Evolutionary conservation across 2,797 vertebrate genomes (phyloP).

Genomic region (Pseudomugil gertrudae): DNA sequence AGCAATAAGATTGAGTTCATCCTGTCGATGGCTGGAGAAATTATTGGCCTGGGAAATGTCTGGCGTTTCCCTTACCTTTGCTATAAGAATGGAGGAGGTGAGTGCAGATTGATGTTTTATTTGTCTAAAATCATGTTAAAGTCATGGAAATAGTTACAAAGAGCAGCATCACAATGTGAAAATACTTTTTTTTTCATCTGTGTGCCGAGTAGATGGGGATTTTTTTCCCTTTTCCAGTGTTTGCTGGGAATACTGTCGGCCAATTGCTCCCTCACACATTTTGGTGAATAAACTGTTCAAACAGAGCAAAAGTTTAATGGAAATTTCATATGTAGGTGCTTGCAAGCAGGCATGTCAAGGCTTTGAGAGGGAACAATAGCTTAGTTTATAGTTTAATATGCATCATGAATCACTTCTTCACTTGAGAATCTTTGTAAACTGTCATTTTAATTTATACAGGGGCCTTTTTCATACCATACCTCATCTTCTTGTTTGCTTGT

Average conservation of each 20-base stretch:
- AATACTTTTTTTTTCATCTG: background rate
- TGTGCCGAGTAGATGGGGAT: background rate
- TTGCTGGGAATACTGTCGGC: background rate
- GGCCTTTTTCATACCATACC: constrained; percentile 98
- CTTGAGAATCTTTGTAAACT: background rate
- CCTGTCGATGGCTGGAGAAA: constrained; percentile 85
- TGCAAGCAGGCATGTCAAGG: too few species aligned
- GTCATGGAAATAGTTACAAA: background rate
- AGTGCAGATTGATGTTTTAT: constrained; percentile 31
- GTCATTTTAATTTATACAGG: constrained; percentile 74
- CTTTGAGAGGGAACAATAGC: too few species aligned
- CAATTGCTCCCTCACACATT: too few species aligned
- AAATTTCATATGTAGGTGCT: too few species aligned
- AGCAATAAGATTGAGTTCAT: constrained; percentile 85
- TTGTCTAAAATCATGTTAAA: background rate
- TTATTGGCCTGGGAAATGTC: constrained; percentile 85
- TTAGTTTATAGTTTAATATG: background rate
- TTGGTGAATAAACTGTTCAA: too few species aligned
- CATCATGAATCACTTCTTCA: background rate
- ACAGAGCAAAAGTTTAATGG: too few species aligned
- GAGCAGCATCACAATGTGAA: background rate
- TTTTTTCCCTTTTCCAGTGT: background rate
- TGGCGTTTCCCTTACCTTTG: constrained; percentile 87
- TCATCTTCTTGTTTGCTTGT: constrained; percentile 97
- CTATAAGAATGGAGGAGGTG: constrained; percentile 87